Evolutionary conservation across 2,113 vertebrate genomes (phyloP).

Genomic region (Haplotaxodon microlepis): DNA sequence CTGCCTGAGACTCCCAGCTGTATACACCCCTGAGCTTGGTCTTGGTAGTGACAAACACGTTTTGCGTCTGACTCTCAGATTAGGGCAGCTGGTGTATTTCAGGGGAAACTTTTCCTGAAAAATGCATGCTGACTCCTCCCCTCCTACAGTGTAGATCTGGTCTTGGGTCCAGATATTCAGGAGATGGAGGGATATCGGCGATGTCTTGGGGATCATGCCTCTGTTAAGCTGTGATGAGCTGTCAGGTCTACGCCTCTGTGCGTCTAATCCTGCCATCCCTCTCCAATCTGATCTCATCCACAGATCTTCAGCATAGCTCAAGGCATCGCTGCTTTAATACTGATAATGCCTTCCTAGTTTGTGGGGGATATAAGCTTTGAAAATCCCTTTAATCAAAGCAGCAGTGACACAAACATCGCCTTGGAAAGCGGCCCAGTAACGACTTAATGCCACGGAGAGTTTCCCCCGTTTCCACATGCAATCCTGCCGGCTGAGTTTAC

Average conservation of each 20-base stretch:
- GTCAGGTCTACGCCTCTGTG: conserved; percentile 47
- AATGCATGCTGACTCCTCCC: neutral
- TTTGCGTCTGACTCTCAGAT: neutral
- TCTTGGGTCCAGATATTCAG: conserved; percentile 2
- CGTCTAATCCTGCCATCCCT: conserved; percentile 56
- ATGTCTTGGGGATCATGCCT: conserved; percentile 38
- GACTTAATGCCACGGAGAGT: neutral
- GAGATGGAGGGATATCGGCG: neutral
- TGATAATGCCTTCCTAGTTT: conserved; percentile 59
- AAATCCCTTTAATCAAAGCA: conserved; percentile 61
- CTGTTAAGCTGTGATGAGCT: conserved; percentile 58
- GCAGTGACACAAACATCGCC: conserved; percentile 30
- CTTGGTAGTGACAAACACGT: neutral
- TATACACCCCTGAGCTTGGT: neutral
- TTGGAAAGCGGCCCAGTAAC: conserved; percentile 16
- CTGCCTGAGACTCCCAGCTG: neutral
- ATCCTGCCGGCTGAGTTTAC: neutral
- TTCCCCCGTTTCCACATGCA: neutral
- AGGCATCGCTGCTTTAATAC: conserved; percentile 52
- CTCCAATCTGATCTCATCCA: conserved; percentile 55
- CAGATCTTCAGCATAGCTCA: conserved; percentile 44
- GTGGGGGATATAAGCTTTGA: conserved; percentile 51
- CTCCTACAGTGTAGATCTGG: neutral
- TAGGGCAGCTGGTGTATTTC: neutral
- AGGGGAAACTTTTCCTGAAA: neutral